Base-by-base conservation (phyloP, 37 sponge, comb jelly and placozoan species). In the Spongilla lacustris region DNA sequence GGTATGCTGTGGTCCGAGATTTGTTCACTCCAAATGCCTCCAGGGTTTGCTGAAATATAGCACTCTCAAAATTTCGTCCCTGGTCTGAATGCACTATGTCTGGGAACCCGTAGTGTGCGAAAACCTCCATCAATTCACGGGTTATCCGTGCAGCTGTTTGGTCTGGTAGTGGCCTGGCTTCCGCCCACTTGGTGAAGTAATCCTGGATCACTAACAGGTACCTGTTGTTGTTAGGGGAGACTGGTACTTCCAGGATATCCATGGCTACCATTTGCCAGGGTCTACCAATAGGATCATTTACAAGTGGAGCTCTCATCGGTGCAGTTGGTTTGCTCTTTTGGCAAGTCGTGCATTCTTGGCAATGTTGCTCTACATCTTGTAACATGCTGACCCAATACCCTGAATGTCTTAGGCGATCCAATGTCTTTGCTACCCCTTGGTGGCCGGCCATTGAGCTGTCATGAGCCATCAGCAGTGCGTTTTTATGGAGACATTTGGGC, bases 321-420 rank as follows among this genome's bases (percentile, higher is more conserved):
- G 17, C 28, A 3, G 82, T 4, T 0, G 46, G 77, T 66, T 92
- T 87, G 2, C 73, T 32, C n/a, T 66, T 24, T 35, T 84, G 84
- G 68, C 85, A 88, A 25, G 17, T 84, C 27, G 19, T 41, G 77
- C 92, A 92, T 67, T 75, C 70, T 37, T 32, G 77, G 75, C 88
- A 91, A 74, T 80, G 78, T 48, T 41, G 12, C 11, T 84, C 67
- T 0, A 77, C 86, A 66, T 89, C 89, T 2, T 4, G 31, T 31
- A 82, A 81, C 83, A 88, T 85, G 36, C 86, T 69, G 23, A 92
- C 86, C 89, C 93, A 88, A 36, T 85, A 92, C n/a, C 75, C 88
- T 26, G 30, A 49, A 4, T 72, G 41, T 4, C 77, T 71, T 9
- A 92, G 30, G 24, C 89, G 34, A 6, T 74, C 73, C 33, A 92